phyloP scores from a whole-genome alignment of 1,140 invertebrate species.

The Papilio dardanus region DNA sequence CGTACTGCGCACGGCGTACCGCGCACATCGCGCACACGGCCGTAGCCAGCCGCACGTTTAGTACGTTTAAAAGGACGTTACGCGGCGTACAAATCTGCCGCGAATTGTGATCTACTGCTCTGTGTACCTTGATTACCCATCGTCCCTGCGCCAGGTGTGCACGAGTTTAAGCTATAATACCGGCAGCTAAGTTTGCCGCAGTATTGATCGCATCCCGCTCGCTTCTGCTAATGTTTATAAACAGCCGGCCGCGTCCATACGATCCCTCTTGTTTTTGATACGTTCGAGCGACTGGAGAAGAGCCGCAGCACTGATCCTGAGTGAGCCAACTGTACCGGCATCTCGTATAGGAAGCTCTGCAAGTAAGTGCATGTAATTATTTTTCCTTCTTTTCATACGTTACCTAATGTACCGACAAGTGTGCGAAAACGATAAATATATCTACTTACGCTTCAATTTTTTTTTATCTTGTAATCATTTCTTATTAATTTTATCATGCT shows the following conservation, averaged over 20 bases:
- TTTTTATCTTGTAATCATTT: slow-evolving; percentile 6
- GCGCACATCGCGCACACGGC: slow-evolving; percentile 72
- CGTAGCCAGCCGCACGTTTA: slow-evolving; percentile 63
- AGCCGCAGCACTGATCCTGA: slow-evolving; percentile 58
- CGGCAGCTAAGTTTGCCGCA: slow-evolving; percentile 56
- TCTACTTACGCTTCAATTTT: neutral
- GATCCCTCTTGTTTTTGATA: slow-evolving; percentile 72
- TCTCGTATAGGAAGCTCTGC: slow-evolving; percentile 54
- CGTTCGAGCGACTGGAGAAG: slow-evolving; percentile 54
- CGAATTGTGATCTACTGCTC: slow-evolving; percentile 58
- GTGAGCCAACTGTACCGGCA: slow-evolving; percentile 56
- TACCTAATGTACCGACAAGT: slow-evolving; percentile 46
- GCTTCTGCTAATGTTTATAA: slow-evolving; percentile 78
- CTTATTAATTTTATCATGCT: slow-evolving; percentile 10
- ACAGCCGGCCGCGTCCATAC: slow-evolving; percentile 74
- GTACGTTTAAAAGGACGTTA: slow-evolving; percentile 60
- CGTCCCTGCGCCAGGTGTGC: slow-evolving; percentile 65
- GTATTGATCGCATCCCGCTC: slow-evolving; percentile 73
- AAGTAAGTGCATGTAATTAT: slow-evolving; percentile 70
- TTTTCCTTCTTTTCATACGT: slow-evolving; percentile 49
- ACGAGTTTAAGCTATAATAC: slow-evolving; percentile 57
- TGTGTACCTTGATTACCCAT: slow-evolving; percentile 52
- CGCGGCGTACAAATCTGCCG: slow-evolving; percentile 50
- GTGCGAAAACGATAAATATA: slow-evolving; percentile 35
- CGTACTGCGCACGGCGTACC: slow-evolving; percentile 3